Evolutionary conservation across 2,888 invertebrate species (phyloP).

Genomic region (Acronicta psi): DNA sequence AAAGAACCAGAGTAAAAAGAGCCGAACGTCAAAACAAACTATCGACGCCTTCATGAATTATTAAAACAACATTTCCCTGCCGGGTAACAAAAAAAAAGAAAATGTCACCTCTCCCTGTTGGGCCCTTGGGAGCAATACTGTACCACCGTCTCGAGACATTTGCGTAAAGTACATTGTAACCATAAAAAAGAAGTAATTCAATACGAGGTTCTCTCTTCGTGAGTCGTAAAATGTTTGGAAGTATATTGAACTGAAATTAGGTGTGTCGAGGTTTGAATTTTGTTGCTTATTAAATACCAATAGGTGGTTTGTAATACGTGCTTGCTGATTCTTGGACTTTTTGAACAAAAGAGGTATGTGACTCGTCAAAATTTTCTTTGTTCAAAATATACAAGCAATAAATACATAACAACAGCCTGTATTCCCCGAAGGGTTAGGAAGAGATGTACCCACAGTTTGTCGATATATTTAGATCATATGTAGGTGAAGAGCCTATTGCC

Average conservation of each 20-base stretch:
- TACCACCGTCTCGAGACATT: slow-evolving; percentile 47
- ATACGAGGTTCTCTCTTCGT: slow-evolving; percentile 42
- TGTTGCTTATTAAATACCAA: slow-evolving; percentile 16
- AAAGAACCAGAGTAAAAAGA: slow-evolving; percentile 16
- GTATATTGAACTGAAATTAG: slow-evolving; percentile 49
- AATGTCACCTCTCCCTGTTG: slow-evolving; percentile 72
- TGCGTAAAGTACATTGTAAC: slow-evolving; percentile 64
- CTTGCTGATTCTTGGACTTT: no score
- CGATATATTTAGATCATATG: no score
- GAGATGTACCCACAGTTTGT: no score
- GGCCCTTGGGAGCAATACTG: slow-evolving; percentile 59
- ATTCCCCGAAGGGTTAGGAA: no score
- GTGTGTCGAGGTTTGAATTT: slow-evolving; percentile 27
- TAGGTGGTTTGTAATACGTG: background rate
- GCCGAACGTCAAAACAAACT: slow-evolving; percentile 51
- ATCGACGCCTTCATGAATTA: slow-evolving; percentile 76
- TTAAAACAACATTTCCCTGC: slow-evolving; percentile 73
- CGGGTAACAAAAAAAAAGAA: slow-evolving; percentile 69
- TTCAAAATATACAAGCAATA: no score
- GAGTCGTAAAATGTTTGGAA: slow-evolving; percentile 38
- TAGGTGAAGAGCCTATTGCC: no score
- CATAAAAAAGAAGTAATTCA: slow-evolving; percentile 63
- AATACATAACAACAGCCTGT: no score
- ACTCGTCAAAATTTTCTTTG: no score
- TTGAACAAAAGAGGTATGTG: no score